A percentile compares a stretch with the other conserved stretches of the same genome.
These are phyloP conservation scores for Lordiphosa collinella DNA, from an alignment of 1,140 invertebrate genomes.

Conservation along the genomic window DNA sequence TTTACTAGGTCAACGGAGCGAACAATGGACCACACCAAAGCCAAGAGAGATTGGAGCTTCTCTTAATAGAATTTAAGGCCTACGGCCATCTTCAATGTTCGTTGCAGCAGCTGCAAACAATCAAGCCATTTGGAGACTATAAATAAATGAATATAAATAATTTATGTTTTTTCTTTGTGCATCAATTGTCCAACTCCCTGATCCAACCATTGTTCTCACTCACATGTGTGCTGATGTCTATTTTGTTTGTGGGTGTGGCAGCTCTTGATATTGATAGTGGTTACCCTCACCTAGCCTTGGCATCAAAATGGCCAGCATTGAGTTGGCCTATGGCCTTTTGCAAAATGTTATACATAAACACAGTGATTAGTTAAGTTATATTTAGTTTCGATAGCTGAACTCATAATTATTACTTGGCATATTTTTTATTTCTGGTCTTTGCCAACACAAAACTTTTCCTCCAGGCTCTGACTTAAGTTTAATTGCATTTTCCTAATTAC, in stretches of 20 bases:
- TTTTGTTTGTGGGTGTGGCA: slow-evolving; percentile 47
- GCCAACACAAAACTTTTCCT: background rate
- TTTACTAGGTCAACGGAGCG: slow-evolving; percentile 41
- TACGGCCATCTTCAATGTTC: slow-evolving; percentile 22
- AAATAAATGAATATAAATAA: slow-evolving; percentile 52
- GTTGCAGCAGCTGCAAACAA: slow-evolving; percentile 57
- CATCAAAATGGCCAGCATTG: slow-evolving; percentile 44
- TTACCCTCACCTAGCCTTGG: slow-evolving; percentile 38
- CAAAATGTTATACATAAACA: slow-evolving; percentile 46
- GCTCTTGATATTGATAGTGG: slow-evolving; percentile 20
- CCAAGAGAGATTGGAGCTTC: slow-evolving; percentile 13
- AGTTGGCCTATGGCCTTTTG: slow-evolving; percentile 39
- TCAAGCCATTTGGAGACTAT: slow-evolving; percentile 66
- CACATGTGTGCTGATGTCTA: slow-evolving; percentile 21
- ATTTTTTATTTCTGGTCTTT: background rate
- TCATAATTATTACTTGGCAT: slow-evolving; percentile 8
- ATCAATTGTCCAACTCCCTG: slow-evolving; percentile 50
- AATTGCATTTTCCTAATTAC: slow-evolving; percentile 61
- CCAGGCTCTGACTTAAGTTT: slow-evolving; percentile 32
- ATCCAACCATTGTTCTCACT: slow-evolving; percentile 40
- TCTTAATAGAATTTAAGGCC: slow-evolving; percentile 46
- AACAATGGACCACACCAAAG: slow-evolving; percentile 44
- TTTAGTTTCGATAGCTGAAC: background rate
- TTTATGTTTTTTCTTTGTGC: slow-evolving; percentile 54
- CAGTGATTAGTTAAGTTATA: slow-evolving; percentile 40